Percentiles rank a stretch among this genome's conserved stretches.
Evolutionary conservation across 2,888 invertebrate genomes (phyloP).

Genomic region (Trichopoda pennipes): DNA sequence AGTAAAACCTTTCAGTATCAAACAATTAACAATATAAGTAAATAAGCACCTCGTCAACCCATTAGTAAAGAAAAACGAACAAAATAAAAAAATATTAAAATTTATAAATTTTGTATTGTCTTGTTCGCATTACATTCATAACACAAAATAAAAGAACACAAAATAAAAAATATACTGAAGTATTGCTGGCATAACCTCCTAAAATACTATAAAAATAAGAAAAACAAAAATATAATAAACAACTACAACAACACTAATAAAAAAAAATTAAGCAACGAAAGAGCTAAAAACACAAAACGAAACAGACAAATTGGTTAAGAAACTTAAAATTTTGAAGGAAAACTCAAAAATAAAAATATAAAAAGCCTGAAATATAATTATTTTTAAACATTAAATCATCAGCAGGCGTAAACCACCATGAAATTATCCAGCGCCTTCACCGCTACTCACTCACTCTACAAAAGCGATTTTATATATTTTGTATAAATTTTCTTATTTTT

Average conservation of each 20-base stretch:
- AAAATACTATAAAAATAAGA: constrained; percentile 1
- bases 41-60: constrained; percentile 6
- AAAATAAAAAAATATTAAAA: constrained; percentile 17
- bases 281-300: constrained; percentile 6
- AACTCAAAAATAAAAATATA: constrained; percentile 27
- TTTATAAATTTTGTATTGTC: constrained; percentile 8
- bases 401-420: constrained; percentile 52
- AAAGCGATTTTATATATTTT: constrained; percentile 15
- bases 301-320: constrained; percentile 29
- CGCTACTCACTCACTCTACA: constrained; percentile 18
- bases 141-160: constrained; percentile 1
- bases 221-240: too few relatives aligned
- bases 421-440: constrained; percentile 32
- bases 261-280: neutral
- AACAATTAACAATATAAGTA: constrained; percentile 38
- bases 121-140: constrained; percentile 38
- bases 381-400: constrained; percentile 66
- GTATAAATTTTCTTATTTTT: too few relatives aligned
- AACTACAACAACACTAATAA: constrained; percentile 25
- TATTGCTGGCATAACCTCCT: constrained; percentile 60
- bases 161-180: constrained; percentile 13
- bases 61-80: constrained; percentile 23
- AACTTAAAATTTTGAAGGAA: constrained; percentile 23
- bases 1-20: constrained; percentile 4
- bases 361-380: constrained; percentile 61